A percentile compares a stretch with the other conserved stretches of the same genome.
phyloP scores from a whole-genome alignment of 1,140 invertebrate genomes.

The Campodea augens region DNA sequence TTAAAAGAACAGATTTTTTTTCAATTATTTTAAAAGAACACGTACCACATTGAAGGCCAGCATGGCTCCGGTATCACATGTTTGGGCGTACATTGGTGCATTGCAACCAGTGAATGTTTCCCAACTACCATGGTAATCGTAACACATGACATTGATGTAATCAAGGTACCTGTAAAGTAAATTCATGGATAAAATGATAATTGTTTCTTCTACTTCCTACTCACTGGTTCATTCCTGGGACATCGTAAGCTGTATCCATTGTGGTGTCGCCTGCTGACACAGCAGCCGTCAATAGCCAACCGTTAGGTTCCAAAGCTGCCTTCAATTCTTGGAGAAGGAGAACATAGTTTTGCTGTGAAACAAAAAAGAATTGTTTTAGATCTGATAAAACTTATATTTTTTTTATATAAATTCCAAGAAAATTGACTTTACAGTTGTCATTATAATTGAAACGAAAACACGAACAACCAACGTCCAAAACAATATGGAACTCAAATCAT shows the following conservation, averaged over 20 bases:
- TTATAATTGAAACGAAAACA: too few species aligned
- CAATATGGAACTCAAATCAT: constrained; percentile 4
- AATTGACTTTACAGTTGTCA: too few species aligned
- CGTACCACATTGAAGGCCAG: constrained; percentile 9
- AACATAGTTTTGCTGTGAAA: too few species aligned
- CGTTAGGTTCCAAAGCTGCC: constrained; percentile 20
- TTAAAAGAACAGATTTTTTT: background rate
- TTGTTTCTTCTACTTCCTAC: background rate
- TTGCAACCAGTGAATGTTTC: constrained; percentile 21
- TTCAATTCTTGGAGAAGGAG: constrained; percentile 19
- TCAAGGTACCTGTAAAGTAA: constrained; percentile 16
- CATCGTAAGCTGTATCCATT: constrained; percentile 13
- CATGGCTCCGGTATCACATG: constrained; percentile 13
- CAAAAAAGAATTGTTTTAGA: too few species aligned
- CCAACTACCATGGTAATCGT: constrained; percentile 27
- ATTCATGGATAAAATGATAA: too few species aligned
- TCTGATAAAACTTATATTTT: too few species aligned
- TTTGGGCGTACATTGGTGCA: constrained; percentile 17
- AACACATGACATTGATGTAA: constrained; percentile 23
- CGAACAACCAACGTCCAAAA: constrained; percentile 8
- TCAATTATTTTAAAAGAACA: background rate
- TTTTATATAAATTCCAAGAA: too few species aligned
- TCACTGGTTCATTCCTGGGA: too few species aligned
- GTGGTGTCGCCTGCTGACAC: constrained; percentile 23
- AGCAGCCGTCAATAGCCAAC: constrained; percentile 25